phyloP scores from a whole-genome alignment of 2,797 vertebrate genomes.

The Sphaeramia orbicularis region DNA sequence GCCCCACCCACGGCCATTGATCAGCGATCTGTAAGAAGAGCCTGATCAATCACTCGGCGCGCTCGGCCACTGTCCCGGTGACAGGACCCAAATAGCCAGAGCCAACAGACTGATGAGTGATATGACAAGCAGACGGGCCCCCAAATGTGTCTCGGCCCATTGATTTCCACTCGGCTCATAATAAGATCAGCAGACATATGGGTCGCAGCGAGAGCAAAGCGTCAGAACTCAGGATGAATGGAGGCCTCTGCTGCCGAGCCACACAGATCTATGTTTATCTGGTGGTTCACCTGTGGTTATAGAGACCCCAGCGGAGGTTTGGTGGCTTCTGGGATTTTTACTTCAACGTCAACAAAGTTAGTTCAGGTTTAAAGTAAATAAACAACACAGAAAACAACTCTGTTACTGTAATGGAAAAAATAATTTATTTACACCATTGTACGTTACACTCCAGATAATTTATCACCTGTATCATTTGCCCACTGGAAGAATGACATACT shows the following conservation, averaged over 20 bases:
- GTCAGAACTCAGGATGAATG: slow-evolving; percentile 80
- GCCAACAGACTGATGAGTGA: slow-evolving; percentile 96
- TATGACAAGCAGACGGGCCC: slow-evolving; percentile 94
- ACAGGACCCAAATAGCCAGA: slow-evolving; percentile 90
- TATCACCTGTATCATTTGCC: slow-evolving; percentile 73
- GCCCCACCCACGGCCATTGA: slow-evolving; percentile 88
- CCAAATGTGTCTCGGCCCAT: slow-evolving; percentile 94
- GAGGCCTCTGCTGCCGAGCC: slow-evolving; percentile 56
- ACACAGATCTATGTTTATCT: slow-evolving; percentile 70
- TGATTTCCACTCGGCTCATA: slow-evolving; percentile 97
- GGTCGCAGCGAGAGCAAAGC: slow-evolving; percentile 78
- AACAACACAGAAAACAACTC: slow-evolving; percentile 5
- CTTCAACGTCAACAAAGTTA: slow-evolving; percentile 58
- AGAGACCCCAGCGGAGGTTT: slow-evolving; percentile 42
- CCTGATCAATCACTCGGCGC: slow-evolving; percentile 93
- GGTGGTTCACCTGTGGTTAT: slow-evolving; percentile 57
- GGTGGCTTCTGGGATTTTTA: slow-evolving; percentile 47
- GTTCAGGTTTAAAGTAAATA: slow-evolving; percentile 50
- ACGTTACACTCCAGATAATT: slow-evolving; percentile 65
- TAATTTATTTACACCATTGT: slow-evolving; percentile 52
- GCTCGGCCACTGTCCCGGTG: slow-evolving; percentile 89
- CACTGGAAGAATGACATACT: slow-evolving; percentile 71
- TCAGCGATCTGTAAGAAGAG: slow-evolving; percentile 89
- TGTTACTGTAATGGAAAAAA: slow-evolving; percentile 13
- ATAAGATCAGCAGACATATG: slow-evolving; percentile 97